Evolutionary conservation across 2,888 invertebrate species (phyloP), one percentile per base, ranked within the genome.

Genomic region (Sepioteuthis lessoniana): DNA sequence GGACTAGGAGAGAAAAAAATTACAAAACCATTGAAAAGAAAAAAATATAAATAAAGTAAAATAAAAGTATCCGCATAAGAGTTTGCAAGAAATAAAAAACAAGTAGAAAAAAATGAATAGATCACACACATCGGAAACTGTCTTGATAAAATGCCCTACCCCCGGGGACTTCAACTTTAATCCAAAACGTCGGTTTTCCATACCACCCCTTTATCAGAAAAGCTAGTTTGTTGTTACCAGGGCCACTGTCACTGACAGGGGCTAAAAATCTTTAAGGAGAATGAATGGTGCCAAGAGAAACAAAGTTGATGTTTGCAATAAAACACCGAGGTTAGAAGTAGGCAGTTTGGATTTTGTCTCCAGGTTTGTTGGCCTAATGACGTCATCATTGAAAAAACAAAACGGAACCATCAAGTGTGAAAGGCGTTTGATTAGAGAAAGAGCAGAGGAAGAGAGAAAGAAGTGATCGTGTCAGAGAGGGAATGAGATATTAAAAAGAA

Each of bases 141-240:
- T 76, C 76, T 76, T 35, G 76, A 76, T 76, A 76, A 76, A 76
- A 76, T n/a, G 16, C 16, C 76, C 35, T n/a, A n/a, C 76, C 76
- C 76, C 35, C n/a, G 76, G 76, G 76, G 76, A 76, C 55, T 76
- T 76, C n/a, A n/a, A 76, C n/a, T 76, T 76, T 76, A 76, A 76
- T 76, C 76, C 76, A n/a, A 16, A 76, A 42, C n/a, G 76, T 76
- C 76, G 76, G n/a, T 76, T 76, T 3, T 35, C 76, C 76, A n/a
- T n/a, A 25, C 76, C 76, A 10, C 13, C n/a, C 35, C 35, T 76
- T 16, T 16, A n/a, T 76, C 13, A n/a, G n/a, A 31, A 76, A 35
- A 76, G 25, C 2, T 16, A 35, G n/a, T 35, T n/a, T 76, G 76
- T 76, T 76, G 76, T 76, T 76, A n/a, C 76, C 76, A 76, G n/a